Evolutionary conservation across 2,113 vertebrate genomes (phyloP).

Genomic region (Barnardius zonarius): DNA sequence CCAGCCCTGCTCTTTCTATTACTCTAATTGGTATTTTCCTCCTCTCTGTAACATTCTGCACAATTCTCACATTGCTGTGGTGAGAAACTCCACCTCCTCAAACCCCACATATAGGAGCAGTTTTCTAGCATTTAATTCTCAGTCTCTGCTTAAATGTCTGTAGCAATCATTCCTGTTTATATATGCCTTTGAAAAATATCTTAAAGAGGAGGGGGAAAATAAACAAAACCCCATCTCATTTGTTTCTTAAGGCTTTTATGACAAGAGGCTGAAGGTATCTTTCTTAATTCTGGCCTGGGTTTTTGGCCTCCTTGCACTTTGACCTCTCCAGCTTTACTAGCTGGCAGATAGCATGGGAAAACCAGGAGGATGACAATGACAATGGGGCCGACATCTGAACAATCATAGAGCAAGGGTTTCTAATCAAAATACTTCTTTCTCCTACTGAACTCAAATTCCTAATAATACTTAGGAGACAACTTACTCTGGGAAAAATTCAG

Average conservation of each 20-base stretch:
- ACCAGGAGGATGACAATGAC: neutral
- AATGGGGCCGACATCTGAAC: neutral
- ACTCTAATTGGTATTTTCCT: constrained; percentile 34
- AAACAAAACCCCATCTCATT: neutral
- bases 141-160: neutral
- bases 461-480: neutral
- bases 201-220: neutral
- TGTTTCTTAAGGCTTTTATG: neutral
- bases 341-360: neutral
- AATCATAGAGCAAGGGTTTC: neutral
- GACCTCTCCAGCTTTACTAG: neutral
- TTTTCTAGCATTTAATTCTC: neutral
- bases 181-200: neutral
- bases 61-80: neutral
- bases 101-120: neutral
- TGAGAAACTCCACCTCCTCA: neutral
- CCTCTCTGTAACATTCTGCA: neutral
- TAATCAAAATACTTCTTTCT: neutral
- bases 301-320: neutral
- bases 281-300: neutral
- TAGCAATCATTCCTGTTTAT: neutral
- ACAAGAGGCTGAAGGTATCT: neutral
- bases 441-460: neutral
- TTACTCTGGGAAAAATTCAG: neutral
- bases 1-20: constrained; percentile 8